Conservation (phyloP, 2,113 vertebrate species). For the Eretmochelys imbricata region DNA sequence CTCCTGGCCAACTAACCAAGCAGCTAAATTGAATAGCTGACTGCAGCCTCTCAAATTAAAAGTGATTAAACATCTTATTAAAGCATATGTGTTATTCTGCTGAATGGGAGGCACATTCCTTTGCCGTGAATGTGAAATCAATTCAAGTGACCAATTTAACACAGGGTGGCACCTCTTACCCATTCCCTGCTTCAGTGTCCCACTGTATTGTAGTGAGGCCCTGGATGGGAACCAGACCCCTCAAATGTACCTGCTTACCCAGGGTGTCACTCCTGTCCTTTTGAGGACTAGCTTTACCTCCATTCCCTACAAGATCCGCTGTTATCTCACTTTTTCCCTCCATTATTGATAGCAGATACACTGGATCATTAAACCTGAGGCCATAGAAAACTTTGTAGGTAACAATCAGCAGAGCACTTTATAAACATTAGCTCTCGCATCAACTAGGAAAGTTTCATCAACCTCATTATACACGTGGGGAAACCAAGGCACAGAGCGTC, state of each 20-base stretch:
- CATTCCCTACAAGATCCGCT: not conserved
- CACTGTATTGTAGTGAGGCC: not conserved
- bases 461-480: not conserved
- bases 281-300: not conserved
- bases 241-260: not conserved
- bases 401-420: not conserved
- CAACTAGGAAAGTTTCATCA: not conserved
- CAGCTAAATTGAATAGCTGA: slow-evolving; percentile 43
- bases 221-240: not conserved
- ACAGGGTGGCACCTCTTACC: fast-evolving
- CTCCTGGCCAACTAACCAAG: not conserved
- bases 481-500: not conserved
- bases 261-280: not conserved
- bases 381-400: not conserved
- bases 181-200: not conserved
- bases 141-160: fast-evolving
- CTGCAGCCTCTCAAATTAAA: fast-evolving
- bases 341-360: not conserved
- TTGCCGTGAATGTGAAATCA: fast-evolving
- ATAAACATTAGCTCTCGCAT: not conserved
- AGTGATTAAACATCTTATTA: not conserved
- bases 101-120: not conserved
- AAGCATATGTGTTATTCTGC: fast-evolving
- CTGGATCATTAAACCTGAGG: not conserved
- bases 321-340: not conserved